Evolutionary conservation across 2,888 invertebrate species (phyloP), one percentile per base, ranked within the genome.

Genomic region (Sinopyrophorus schimmeli): DNA sequence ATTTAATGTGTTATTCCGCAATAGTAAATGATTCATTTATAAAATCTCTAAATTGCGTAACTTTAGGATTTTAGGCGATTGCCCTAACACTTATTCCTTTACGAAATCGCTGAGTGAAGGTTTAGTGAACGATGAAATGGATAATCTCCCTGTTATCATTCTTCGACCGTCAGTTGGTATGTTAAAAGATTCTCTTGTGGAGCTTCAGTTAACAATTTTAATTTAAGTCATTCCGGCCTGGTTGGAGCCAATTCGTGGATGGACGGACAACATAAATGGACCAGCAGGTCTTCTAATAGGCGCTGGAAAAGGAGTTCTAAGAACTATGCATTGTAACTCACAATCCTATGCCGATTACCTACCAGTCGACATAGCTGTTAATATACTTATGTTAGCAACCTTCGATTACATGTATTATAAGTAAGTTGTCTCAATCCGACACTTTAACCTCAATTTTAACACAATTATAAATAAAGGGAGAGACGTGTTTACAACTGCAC

Each of bases 181-280:
- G 75, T 63, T 6, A 12, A 37, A 38, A 10, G 15, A 30, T 5
- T 30, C 9, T 28, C 3, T n/a, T 7, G 12, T 11, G 12, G 2
- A 27, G 3, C 2, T 12, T 11, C 9, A 27, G 12, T 27, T 15
- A 28, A 1, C 12, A 5, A 6, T 9, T 12, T 28, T 14, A 14
- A 3, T 59, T 64, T 9, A 64, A 83, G 87, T 96, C 14, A 89
- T 94, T 48, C 94, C 94, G 1, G 80, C 89, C 28, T 89, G 87
- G 87, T 84, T 82, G 64, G 89, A 89, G 53, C 92, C 92, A 0
- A 66, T 89, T 0, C 89, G 89, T 0, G 94, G 90, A 3, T 90
- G 94, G 94, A 91, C 92, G 0, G 94, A 94, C 69, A 94, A 93
- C 64, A 87, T 91, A 42, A 93, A 94, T 65, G 94, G 94, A n/a